Base-by-base conservation (phyloP, 2,888 invertebrate genomes). In the Ornithoptera alexandrae region DNA sequence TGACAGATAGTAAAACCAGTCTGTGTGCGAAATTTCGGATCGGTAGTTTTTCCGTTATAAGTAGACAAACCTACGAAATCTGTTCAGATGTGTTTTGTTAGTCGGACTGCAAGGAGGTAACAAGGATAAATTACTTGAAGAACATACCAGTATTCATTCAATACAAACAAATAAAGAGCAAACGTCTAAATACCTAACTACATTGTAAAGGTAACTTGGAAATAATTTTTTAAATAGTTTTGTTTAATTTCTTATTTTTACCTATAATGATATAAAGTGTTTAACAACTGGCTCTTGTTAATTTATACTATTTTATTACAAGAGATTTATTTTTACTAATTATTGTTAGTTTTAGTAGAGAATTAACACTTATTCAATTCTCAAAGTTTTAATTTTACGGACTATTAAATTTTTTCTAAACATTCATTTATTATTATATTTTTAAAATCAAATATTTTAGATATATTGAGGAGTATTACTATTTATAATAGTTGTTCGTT, bases 21-120 rank as follows among this genome's bases (percentile, higher is more conserved):
- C 60, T 67, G 20, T 59, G 59, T 60, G 64, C 64, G 67, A 70
- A 67, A 59, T 64, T 60, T 56, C 46, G 63, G 20, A 60, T 60
- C 60, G 24, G 22, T 63, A 70, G 63, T 67, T 61, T 70, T 70
- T 67, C 70, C 36, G 64, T 70, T 70, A 70, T 70, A 70, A 70
- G 46, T 61, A 57, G 70, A 61, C 57, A 70, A 64, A 61, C 60
- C 24, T 53, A 60, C 70, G 60, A 70, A 70, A 46, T 62, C 39
- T 30, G 64, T 56, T 70, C 70, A 70, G 70, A 70, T 64, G 67
- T 70, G 64, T 61, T 64, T 58, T 46, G 70, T 36, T 64, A 18
- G 63, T 67, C 67, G 63, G 17, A 39, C 63, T 36, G 70, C 39
- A 56, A 67, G 70, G 70, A 64, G 53, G 67, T n/a, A 59, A 59